phyloP scores from a whole-genome alignment of 64 coral and sea anemone species.

The Dendrophyllia cribrosa region DNA sequence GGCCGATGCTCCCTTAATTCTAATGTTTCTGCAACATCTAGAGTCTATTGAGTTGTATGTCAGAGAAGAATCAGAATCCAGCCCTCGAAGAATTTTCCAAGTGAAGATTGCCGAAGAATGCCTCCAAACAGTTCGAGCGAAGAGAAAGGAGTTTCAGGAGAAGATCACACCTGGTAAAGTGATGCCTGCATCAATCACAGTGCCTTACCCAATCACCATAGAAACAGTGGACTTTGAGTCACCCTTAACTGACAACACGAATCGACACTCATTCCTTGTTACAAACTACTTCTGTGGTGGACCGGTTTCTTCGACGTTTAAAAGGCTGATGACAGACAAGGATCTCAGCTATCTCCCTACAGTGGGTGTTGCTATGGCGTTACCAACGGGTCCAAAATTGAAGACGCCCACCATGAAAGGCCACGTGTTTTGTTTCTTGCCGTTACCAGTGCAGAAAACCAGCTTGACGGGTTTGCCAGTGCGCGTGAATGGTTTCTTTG shows the following conservation, averaged over 20 bases:
- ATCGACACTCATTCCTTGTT: not conserved
- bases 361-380: slow-evolving; percentile 3
- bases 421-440: slow-evolving; percentile 88
- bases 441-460: slow-evolving; percentile 81
- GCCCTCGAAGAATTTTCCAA: slow-evolving; percentile 50
- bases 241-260: not conserved
- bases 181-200: not conserved
- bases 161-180: not conserved
- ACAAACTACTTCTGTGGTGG: not conserved
- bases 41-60: slow-evolving; percentile 77
- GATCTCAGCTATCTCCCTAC: not conserved
- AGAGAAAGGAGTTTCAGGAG: slow-evolving; percentile 50
- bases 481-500: slow-evolving; percentile 93
- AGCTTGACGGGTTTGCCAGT: slow-evolving; percentile 87
- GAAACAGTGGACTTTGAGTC: too few species aligned
- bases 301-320: not conserved
- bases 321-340: not conserved
- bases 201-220: not conserved
- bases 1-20: slow-evolving; percentile 69
- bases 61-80: slow-evolving; percentile 11
- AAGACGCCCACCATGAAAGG: not conserved
- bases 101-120: slow-evolving; percentile 34
- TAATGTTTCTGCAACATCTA: slow-evolving; percentile 83
- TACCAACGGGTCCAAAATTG: not conserved
- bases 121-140: slow-evolving; percentile 19